Conservation (phyloP, 1,140 invertebrate genomes). For the Magallana ariakensis region DNA sequence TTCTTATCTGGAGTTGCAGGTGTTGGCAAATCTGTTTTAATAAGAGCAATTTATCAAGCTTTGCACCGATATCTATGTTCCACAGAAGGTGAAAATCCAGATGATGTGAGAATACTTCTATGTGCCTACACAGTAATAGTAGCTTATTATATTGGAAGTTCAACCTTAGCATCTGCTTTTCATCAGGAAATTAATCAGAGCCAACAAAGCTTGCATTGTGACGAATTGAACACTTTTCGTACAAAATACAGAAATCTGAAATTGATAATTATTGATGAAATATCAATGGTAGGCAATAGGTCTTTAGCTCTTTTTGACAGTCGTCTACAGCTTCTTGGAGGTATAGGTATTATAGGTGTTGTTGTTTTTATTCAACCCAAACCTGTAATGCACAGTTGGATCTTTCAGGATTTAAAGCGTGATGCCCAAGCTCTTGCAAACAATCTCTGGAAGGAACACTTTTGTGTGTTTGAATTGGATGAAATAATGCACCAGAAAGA, state of each 20-base stretch:
- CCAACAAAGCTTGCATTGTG: neutral
- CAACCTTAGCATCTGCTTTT: constrained; percentile 39
- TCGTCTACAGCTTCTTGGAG: constrained; percentile 38
- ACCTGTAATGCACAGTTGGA: constrained; percentile 55
- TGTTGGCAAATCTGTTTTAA: constrained; percentile 45
- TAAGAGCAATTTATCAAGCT: neutral
- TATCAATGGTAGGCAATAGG: constrained; percentile 35
- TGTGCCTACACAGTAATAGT: constrained; percentile 55
- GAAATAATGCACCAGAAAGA: constrained; percentile 62
- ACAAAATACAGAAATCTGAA: constrained; percentile 30
- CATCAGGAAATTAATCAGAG: constrained; percentile 2
- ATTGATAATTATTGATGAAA: constrained; percentile 25
- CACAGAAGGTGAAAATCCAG: constrained; percentile 50
- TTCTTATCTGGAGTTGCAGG: constrained; percentile 53
- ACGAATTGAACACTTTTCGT: constrained; percentile 41
- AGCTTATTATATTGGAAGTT: constrained; percentile 41
- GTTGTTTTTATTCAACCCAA: constrained; percentile 39
- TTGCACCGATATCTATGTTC: neutral
- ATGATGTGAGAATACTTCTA: constrained; percentile 44
- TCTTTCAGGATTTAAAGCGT: constrained; percentile 48
- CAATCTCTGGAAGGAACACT: constrained; percentile 6
- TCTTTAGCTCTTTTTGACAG: neutral
- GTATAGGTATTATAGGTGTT: constrained; percentile 42
- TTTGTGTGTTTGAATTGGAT: constrained; percentile 50
- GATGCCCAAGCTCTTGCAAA: constrained; percentile 15